Base-by-base conservation (phyloP, 2,113 vertebrate genomes). In the Pterophyllum scalare region DNA sequence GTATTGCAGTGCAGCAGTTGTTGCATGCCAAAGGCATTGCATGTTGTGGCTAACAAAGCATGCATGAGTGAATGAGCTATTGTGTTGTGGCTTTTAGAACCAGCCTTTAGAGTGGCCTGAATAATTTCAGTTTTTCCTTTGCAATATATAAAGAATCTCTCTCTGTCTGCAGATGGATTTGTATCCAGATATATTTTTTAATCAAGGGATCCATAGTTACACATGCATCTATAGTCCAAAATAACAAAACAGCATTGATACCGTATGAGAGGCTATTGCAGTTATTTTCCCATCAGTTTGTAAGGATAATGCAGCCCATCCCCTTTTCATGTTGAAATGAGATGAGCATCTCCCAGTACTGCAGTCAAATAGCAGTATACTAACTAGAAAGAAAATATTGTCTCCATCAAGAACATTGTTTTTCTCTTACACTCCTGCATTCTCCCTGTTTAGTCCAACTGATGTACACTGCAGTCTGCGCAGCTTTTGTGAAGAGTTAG, bases 11-110 rank as follows among this genome's bases (percentile, higher is more conserved):
- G 9, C 52, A 35, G 60, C 0, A n/a, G 75, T 40, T 38, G 67
- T 79, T 72, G 83, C 85, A 79, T 88, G 87, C 52, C 76, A 84
- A 80, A 72, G 84, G 40, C 83, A 12, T 89, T 64, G 89, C 87
- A 91, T 88, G 89, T 81, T 78, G 43, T 52, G 60, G 57, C 77
- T 87, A 88, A 86, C 64, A 75, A 65, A 58, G 56, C 17, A 81
- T 74, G 77, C 82, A 88, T 92, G 89, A 93, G 52, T 74, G 81
- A 81, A 43, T 61, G 67, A 59, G 72, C 56, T 67, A 72, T 61
- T 87, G 59, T 82, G 78, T 61, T 75, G 76, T 70, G 75, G 89
- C 85, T 88, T 88, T 90, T 78, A 80, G 46, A 83, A 77, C 6
- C 56, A 35, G 52, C 77, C 85, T 70, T 72, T 31, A 49, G 40